These are phyloP conservation scores for Acrocephalus kingi DNA, from an alignment of 2,113 vertebrate genomes.

Conservation along the genomic window DNA sequence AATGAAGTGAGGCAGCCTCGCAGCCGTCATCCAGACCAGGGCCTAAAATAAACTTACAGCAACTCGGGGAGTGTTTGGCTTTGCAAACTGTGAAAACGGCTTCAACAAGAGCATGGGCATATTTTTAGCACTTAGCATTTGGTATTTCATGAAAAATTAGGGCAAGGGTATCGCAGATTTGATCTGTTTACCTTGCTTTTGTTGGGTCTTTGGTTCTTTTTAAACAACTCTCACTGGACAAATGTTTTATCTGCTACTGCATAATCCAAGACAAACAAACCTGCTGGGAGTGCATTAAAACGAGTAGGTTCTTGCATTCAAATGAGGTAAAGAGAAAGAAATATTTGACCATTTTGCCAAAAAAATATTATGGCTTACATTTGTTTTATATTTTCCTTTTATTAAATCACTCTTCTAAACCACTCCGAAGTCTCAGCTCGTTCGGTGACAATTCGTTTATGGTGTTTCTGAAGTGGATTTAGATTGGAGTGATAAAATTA, in stretches of 20 bases:
- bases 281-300: neutral
- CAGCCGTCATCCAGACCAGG: constrained; percentile 20
- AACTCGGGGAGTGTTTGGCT: constrained; percentile 26
- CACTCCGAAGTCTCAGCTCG: constrained; percentile 72
- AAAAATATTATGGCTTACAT: constrained; percentile 69
- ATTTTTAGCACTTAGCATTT: constrained; percentile 7
- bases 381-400: constrained; percentile 79
- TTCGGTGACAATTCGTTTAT: constrained; percentile 80
- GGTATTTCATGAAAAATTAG: constrained; percentile 2
- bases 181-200: constrained; percentile 6
- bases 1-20: constrained; percentile 55
- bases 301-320: neutral
- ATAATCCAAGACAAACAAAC: constrained; percentile 60
- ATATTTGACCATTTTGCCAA: constrained; percentile 72
- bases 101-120: neutral
- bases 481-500: constrained; percentile 82
- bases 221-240: constrained; percentile 10
- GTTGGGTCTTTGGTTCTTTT: neutral
- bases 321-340: constrained; percentile 48
- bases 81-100: constrained; percentile 42
- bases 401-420: constrained; percentile 77
- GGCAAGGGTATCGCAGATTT: neutral
- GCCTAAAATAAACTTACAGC: constrained; percentile 50
- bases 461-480: constrained; percentile 82
- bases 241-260: neutral